These are phyloP conservation scores for Pedionomus torquatus DNA, from an alignment of 2,113 vertebrate species.

Conservation along the genomic window DNA sequence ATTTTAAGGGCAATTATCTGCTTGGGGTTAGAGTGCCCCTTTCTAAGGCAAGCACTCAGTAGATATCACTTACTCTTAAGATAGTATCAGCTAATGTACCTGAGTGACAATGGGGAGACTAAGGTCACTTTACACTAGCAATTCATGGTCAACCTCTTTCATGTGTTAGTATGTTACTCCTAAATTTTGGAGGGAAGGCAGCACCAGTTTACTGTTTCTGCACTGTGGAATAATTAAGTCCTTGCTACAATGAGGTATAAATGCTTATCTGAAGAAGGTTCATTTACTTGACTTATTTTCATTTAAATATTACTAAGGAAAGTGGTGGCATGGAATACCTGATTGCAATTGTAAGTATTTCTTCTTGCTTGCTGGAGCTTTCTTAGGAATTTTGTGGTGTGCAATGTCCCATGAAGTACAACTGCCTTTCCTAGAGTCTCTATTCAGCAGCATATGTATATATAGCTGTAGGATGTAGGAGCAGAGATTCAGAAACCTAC, in stretches of 20 bases:
- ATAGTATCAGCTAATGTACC: neutral
- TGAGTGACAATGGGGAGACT: neutral
- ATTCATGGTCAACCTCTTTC: neutral
- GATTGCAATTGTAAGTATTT: neutral
- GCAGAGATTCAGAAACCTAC: neutral
- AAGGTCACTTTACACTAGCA: neutral
- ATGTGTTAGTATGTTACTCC: neutral
- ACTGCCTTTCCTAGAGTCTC: neutral
- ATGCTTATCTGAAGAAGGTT: neutral
- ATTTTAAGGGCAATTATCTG: neutral
- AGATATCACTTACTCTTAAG: neutral
- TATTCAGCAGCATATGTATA: neutral
- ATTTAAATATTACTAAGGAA: neutral
- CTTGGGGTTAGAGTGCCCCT: neutral
- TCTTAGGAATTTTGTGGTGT: neutral
- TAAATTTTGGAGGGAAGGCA: neutral
- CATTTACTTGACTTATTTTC: neutral
- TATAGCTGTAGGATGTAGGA: neutral
- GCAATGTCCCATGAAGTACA: neutral
- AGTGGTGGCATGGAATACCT: neutral
- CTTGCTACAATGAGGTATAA: neutral
- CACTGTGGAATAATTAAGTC: neutral
- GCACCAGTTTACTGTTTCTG: neutral
- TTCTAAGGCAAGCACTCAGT: neutral
- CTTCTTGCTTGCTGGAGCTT: neutral